Conservation (phyloP, 2,888 invertebrate genomes). For the Catocala fraxini region DNA sequence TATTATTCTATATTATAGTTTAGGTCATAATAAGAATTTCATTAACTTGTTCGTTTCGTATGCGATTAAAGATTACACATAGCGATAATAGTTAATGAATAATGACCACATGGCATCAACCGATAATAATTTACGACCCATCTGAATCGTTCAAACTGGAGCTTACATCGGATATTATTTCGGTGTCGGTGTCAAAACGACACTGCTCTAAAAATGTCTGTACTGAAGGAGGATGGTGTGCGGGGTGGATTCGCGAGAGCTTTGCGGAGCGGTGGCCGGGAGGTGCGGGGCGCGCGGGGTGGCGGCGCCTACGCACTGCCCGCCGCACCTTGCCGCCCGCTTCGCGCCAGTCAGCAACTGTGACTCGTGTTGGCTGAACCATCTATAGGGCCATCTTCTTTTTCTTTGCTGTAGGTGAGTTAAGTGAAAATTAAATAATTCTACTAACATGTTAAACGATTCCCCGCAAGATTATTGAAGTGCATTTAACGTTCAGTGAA, state of each 20-base stretch:
- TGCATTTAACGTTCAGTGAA: conserved; percentile 74
- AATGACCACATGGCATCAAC: conserved; percentile 52
- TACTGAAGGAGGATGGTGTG: conserved; percentile 56
- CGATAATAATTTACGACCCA: conserved; percentile 66
- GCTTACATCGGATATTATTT: conserved; percentile 81
- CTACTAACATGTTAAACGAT: conserved; percentile 61
- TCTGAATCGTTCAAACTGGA: conserved; percentile 67
- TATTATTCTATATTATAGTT: no score
- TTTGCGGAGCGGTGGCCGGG: conserved; percentile 44
- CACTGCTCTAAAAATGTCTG: conserved; percentile 86
- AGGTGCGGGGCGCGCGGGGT: conserved; percentile 58
- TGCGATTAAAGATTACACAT: no score
- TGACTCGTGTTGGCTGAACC: conserved; percentile 90
- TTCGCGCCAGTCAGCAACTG: conserved; percentile 85
- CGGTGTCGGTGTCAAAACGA: conserved; percentile 86
- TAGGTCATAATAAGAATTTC: no score
- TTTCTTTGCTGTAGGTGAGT: conserved; percentile 85
- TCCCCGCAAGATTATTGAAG: conserved; percentile 42
- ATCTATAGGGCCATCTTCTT: conserved; percentile 86
- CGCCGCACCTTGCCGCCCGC: conserved; percentile 85
- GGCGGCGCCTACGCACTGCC: conserved; percentile 77
- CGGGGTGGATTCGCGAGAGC: conserved; percentile 39
- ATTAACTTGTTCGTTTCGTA: no score
- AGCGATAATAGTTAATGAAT: conserved; percentile 20
- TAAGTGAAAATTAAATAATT: conserved; percentile 63